These are phyloP conservation scores for Sisyra nigra DNA, from an alignment of 2,888 invertebrate species.

Conservation along the genomic window DNA sequence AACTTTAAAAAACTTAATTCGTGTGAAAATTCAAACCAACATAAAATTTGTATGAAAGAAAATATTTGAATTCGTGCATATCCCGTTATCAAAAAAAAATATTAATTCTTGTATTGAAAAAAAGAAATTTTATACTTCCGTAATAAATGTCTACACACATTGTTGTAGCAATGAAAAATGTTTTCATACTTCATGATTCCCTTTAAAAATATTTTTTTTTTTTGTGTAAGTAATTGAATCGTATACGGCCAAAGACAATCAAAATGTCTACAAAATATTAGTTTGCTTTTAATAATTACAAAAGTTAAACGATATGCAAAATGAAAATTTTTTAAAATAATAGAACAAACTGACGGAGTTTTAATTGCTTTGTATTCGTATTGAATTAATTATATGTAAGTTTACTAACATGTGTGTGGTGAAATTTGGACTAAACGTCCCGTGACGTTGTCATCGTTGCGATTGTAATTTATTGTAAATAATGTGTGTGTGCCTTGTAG, in stretches of 20 bases:
- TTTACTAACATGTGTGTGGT: neutral
- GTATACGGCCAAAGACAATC: too few species aligned
- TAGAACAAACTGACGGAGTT: neutral
- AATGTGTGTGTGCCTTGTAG: constrained; percentile 57
- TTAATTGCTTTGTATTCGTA: neutral
- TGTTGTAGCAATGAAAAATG: neutral
- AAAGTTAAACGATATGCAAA: neutral
- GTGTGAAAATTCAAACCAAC: too few species aligned
- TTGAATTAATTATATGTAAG: neutral
- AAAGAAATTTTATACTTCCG: too few species aligned
- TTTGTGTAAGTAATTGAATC: neutral
- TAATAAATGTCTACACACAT: too few species aligned
- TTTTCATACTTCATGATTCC: neutral
- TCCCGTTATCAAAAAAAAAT: too few species aligned
- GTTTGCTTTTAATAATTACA: neutral
- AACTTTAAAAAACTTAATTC: too few species aligned
- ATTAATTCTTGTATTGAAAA: too few species aligned
- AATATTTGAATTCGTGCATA: too few species aligned
- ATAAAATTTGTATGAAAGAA: too few species aligned
- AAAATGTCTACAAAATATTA: neutral
- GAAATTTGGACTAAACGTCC: too few species aligned
- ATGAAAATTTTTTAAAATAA: neutral
- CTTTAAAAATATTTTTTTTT: neutral
- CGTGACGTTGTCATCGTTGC: neutral
- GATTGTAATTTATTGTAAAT: constrained; percentile 27